Evolutionary conservation across 2,113 vertebrate species (phyloP).

Genomic region (Campylomormyrus numenius): DNA sequence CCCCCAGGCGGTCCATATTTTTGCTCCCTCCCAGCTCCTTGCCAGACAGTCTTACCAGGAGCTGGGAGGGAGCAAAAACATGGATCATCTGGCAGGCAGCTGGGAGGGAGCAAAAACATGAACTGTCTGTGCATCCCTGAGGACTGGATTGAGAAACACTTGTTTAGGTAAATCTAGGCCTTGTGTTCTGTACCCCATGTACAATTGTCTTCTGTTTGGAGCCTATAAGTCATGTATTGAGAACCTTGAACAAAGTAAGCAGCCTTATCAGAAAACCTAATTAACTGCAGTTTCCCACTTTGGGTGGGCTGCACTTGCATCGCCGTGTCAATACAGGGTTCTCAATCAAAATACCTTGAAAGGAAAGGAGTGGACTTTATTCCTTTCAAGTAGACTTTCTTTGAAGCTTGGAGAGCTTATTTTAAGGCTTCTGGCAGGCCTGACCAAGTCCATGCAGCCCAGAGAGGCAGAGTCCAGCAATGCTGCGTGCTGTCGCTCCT

Average conservation of each 20-base stretch:
- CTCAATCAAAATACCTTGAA: neutral
- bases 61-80: neutral
- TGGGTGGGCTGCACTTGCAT: neutral
- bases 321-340: neutral
- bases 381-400: neutral
- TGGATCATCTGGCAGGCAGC: too few species aligned
- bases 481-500: neutral
- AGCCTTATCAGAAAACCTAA: neutral
- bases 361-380: neutral
- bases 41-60: neutral
- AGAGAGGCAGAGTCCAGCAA: slow-evolving; percentile 30
- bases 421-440: slow-evolving; percentile 21
- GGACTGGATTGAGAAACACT: neutral
- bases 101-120: neutral
- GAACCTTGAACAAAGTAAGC: neutral
- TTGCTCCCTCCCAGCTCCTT: neutral
- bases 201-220: neutral
- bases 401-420: slow-evolving; percentile 22
- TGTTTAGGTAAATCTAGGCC: neutral
- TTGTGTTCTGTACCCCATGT: neutral
- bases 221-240: neutral
- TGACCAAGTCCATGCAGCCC: slow-evolving; percentile 26
- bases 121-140: neutral
- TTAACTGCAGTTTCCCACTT: neutral
- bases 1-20: neutral